phyloP scores from a whole-genome alignment of 2,113 vertebrate species.

The Dipodomys spectabilis region DNA sequence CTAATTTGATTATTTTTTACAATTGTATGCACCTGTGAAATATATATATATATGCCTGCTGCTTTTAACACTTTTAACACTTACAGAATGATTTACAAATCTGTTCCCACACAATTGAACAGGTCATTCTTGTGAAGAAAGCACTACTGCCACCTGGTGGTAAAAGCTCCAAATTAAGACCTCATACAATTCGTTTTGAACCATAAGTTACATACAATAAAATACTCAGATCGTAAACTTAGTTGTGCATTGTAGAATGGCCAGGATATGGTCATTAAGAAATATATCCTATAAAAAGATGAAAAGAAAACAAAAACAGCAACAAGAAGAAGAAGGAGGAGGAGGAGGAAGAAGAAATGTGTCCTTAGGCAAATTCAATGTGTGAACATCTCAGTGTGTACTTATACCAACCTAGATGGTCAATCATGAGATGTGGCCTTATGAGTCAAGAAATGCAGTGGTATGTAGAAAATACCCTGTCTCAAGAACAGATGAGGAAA shows the following conservation, averaged over 20 bases:
- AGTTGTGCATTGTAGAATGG: not conserved
- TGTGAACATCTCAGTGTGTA: not conserved
- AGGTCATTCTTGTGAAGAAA: not conserved
- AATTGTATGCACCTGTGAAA: too few species aligned
- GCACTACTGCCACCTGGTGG: slow-evolving; percentile 67
- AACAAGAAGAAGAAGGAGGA: too few species aligned
- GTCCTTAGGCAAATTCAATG: not conserved
- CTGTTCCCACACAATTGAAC: not conserved
- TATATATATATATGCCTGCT: not conserved
- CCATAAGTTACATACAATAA: not conserved
- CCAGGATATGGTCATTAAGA: not conserved
- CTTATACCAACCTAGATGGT: not conserved
- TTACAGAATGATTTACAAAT: not conserved
- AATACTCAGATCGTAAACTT: slow-evolving; percentile 8
- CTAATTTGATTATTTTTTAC: too few species aligned
- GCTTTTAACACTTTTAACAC: slow-evolving; percentile 23
- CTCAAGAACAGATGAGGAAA: too few species aligned
- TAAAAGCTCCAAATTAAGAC: not conserved
- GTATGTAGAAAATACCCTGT: too few species aligned
- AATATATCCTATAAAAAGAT: too few species aligned
- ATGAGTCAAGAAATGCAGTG: not conserved
- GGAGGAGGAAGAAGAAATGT: not conserved
- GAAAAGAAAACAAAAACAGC: too few species aligned
- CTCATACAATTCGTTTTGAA: not conserved
- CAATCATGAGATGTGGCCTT: not conserved